Base-by-base conservation (phyloP, 2,113 vertebrate species). In the Pavo muticus region DNA sequence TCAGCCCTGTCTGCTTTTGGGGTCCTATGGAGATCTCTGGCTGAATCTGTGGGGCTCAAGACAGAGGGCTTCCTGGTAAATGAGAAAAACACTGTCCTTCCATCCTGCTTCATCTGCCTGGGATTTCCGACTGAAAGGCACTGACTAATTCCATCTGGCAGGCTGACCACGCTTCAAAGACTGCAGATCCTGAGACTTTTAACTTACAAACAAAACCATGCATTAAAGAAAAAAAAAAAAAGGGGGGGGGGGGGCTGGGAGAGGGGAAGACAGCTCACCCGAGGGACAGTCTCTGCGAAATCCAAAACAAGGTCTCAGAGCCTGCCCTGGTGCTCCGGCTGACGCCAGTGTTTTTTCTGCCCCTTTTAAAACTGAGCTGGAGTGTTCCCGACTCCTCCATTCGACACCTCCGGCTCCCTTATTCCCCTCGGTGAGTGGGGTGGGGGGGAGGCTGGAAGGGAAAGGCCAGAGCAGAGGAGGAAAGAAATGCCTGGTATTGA, bases 101-200 rank as follows among this genome's bases (percentile, higher is more conserved):
- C 67, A 95, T 94, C 91, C 72, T 0, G 3, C 88, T 96, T 96
- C 93, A 84, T 96, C 93, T 97, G 96, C 94, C 88, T 91, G 91
- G 96, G 95, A 95, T 97, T 96, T 97, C 95, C 65, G 25, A 94
- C 86, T 13, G 37, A 96, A 96, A 96, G 83, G 91, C 93, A 91
- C 92, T 97, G 97, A 96, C 95, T 95, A 94, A 96, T 97, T 95
- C 95, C 96, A 96, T 96, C 93, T 97, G 95, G 95, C 93, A 96
- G 84, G 73, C 93, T 95, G 95, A 96, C 93, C 85, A 29, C 11
- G 86, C 91, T 97, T 97, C 95, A 96, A 96, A 96, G 96, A 56
- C 93, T 90, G 80, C 90, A 96, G 47, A 97, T 96, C 94, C 90
- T 21, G 35, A 88, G 97, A 96, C 93, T 96, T 96, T 91, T 95